These are phyloP conservation scores for Scylla paramamosain DNA, from an alignment of 1,140 invertebrate genomes.

Conservation along the genomic window DNA sequence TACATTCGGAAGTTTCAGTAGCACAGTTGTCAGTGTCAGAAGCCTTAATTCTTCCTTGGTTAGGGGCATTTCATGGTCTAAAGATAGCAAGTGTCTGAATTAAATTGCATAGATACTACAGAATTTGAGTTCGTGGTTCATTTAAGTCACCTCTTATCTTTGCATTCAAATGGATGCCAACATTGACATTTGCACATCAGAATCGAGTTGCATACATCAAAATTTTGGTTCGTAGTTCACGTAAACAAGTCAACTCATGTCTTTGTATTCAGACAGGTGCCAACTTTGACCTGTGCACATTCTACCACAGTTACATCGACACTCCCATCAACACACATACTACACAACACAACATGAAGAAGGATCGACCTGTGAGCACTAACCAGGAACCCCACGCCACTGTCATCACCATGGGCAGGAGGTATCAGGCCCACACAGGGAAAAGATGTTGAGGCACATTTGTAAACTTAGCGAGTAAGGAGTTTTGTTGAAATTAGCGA, in stretches of 20 bases:
- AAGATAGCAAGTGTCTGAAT: too few relatives aligned
- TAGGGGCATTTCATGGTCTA: too few relatives aligned
- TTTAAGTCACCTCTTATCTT: background rate
- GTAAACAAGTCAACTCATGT: background rate
- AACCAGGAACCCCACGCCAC: too few relatives aligned
- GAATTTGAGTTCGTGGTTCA: too few relatives aligned
- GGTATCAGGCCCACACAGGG: background rate
- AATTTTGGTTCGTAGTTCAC: too few relatives aligned
- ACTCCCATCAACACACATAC: background rate
- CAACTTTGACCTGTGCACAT: background rate
- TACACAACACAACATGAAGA: background rate
- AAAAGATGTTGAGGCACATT: background rate
- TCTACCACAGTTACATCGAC: background rate
- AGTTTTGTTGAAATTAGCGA: background rate
- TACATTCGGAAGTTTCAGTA: too few relatives aligned
- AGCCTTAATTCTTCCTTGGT: too few relatives aligned
- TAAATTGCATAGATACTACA: too few relatives aligned
- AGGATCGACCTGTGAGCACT: too few relatives aligned
- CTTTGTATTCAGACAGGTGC: background rate
- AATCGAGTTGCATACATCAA: too few relatives aligned
- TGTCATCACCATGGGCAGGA: too few relatives aligned
- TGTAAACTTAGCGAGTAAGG: slow-evolving; percentile 12
- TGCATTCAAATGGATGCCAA: background rate
- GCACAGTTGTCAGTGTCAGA: too few relatives aligned
- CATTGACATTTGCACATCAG: background rate